A percentile compares a stretch with the other conserved stretches of the same genome.
phyloP scores from a whole-genome alignment of 2,888 invertebrate genomes.

The Nesidiocoris tenuis region DNA sequence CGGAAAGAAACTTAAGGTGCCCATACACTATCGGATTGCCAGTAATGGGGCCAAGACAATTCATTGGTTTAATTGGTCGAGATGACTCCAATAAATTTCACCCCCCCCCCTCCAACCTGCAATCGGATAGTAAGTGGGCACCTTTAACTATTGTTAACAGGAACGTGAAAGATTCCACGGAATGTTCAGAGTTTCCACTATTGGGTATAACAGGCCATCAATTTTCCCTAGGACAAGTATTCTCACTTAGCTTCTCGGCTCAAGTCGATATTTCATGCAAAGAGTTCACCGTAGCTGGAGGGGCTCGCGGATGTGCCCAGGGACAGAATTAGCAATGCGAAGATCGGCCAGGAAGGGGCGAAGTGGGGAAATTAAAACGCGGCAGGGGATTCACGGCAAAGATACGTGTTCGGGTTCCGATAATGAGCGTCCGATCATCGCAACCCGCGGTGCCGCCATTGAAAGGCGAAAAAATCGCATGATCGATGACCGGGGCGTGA shows the following conservation, averaged over 20 bases:
- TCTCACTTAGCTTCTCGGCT: background rate
- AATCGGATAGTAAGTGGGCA: too few species aligned
- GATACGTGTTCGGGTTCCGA: background rate
- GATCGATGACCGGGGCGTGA: background rate
- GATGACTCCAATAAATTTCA: too few species aligned
- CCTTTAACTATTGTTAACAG: too few species aligned
- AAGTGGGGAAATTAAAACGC: background rate
- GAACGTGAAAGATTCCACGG: too few species aligned
- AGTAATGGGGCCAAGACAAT: too few species aligned
- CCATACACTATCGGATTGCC: too few species aligned
- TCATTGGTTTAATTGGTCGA: too few species aligned
- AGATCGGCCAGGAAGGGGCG: background rate
- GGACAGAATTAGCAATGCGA: background rate
- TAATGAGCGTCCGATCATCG: background rate
- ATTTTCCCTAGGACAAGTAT: background rate
- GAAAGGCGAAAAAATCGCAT: background rate
- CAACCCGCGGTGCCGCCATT: background rate
- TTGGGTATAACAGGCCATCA: background rate
- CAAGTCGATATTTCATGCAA: background rate
- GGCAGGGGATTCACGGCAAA: background rate
- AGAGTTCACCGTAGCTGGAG: background rate
- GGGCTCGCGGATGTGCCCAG: background rate
- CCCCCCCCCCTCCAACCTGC: too few species aligned
- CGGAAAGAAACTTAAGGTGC: too few species aligned
- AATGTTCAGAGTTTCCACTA: background rate